Conservation (phyloP, 2,113 vertebrate genomes). For the Motacilla alba region DNA sequence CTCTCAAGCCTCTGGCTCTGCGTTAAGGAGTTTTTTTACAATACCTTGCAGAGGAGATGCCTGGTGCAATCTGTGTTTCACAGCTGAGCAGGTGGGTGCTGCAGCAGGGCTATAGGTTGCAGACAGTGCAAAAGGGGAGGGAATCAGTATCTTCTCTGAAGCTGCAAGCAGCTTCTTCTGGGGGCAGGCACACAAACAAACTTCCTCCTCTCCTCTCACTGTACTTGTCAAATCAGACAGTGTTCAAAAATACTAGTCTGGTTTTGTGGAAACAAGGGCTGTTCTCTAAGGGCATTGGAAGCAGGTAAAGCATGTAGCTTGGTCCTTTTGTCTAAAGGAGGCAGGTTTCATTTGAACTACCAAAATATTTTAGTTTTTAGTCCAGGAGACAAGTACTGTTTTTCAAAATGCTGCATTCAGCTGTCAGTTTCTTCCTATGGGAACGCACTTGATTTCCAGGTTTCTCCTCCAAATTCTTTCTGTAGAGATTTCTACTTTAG, state of each 20-base stretch:
- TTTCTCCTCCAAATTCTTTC: background rate
- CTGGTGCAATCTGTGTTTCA: background rate
- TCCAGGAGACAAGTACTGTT: background rate
- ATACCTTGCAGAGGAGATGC: background rate
- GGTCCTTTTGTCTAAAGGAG: background rate
- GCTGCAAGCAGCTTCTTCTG: background rate
- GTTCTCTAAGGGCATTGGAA: background rate
- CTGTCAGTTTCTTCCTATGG: background rate
- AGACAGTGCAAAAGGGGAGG: background rate
- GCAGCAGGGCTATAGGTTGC: background rate
- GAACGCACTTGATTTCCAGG: background rate
- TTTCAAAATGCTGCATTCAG: background rate
- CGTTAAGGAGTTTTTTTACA: background rate
- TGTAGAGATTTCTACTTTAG: background rate
- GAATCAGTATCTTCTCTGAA: background rate
- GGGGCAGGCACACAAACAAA: background rate
- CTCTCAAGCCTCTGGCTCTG: background rate
- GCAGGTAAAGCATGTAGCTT: background rate
- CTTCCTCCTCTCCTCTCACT: background rate
- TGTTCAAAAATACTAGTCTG: background rate
- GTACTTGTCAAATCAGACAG: background rate
- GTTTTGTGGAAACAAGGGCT: background rate
- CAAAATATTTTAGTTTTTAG: background rate
- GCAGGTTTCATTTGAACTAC: background rate
- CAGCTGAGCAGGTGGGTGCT: background rate